These are phyloP conservation scores for Drosophila jambulina DNA, from an alignment of 1,140 invertebrate species.

Conservation along the genomic window DNA sequence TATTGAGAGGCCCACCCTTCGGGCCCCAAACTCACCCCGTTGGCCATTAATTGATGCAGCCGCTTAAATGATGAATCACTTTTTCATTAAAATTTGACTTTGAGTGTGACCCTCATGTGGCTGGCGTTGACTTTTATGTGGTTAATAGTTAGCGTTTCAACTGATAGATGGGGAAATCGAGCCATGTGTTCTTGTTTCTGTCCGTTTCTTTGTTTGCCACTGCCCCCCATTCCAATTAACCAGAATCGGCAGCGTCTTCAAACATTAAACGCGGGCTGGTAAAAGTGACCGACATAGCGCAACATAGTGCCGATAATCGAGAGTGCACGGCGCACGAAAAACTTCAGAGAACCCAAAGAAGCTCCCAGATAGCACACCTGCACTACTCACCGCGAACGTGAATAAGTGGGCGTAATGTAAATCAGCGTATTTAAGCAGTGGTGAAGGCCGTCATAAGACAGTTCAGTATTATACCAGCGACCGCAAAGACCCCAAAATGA, in stretches of 20 bases:
- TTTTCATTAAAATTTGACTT: constrained; percentile 84
- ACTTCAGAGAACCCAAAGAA: constrained; percentile 1
- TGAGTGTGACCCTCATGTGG: constrained; percentile 77
- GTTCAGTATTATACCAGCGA: constrained; percentile 8
- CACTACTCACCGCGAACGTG: constrained; percentile 7
- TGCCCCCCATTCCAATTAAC: constrained; percentile 30
- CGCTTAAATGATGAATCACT: constrained; percentile 83
- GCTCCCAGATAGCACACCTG: constrained; percentile 36
- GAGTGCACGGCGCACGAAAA: constrained; percentile 4
- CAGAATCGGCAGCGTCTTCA: constrained; percentile 26
- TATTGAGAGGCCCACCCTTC: constrained; percentile 57
- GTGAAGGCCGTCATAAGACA: constrained; percentile 21
- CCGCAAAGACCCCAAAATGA: constrained; percentile 22
- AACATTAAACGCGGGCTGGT: constrained; percentile 26
- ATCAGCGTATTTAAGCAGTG: constrained; percentile 40
- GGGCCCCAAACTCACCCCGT: constrained; percentile 47
- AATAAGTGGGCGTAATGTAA: constrained; percentile 16
- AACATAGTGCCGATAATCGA: constrained; percentile 21
- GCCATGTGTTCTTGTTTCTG: constrained; percentile 7
- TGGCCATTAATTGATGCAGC: constrained; percentile 69
- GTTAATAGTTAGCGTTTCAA: constrained; percentile 50
- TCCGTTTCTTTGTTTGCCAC: constrained; percentile 10
- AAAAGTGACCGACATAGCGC: constrained; percentile 12
- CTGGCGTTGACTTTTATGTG: constrained; percentile 59
- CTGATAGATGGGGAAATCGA: constrained; percentile 32